Evolutionary conservation across 2,113 vertebrate genomes (phyloP).

Genomic region (Panthera tigris): DNA sequence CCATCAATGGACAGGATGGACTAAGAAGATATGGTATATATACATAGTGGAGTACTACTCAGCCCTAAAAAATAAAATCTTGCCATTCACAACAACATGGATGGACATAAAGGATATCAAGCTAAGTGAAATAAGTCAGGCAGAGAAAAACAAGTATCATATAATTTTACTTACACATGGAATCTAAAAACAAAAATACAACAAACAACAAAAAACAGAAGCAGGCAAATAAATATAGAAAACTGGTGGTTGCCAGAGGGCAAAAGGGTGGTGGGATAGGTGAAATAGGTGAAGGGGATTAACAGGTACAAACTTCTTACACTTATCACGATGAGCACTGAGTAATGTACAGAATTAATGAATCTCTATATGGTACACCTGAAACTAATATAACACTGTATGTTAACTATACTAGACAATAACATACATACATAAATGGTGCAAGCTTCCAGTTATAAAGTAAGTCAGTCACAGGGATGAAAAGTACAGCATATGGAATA

Average conservation of each 20-base stretch:
- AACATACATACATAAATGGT: neutral
- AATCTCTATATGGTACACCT: neutral
- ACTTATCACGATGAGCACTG: neutral
- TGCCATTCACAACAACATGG: neutral
- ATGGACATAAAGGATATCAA: neutral
- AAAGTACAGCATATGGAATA: neutral
- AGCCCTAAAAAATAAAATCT: neutral
- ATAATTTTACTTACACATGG: neutral
- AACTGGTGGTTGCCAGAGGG: neutral
- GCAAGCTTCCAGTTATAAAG: neutral
- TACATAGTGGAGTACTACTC: neutral
- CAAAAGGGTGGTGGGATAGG: neutral
- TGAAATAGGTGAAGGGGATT: neutral
- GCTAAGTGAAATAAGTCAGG: neutral
- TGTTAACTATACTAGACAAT: neutral
- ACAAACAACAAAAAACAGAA: neutral
- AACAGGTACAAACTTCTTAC: neutral
- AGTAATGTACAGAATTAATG: neutral
- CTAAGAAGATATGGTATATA: neutral
- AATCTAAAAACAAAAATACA: neutral
- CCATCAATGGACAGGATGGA: neutral
- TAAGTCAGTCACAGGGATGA: neutral
- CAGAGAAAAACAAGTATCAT: neutral
- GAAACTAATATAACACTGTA: neutral
- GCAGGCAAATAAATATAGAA: neutral